Base-by-base conservation (phyloP, 2,888 invertebrate genomes). In the Falcaria lacertinaria region DNA sequence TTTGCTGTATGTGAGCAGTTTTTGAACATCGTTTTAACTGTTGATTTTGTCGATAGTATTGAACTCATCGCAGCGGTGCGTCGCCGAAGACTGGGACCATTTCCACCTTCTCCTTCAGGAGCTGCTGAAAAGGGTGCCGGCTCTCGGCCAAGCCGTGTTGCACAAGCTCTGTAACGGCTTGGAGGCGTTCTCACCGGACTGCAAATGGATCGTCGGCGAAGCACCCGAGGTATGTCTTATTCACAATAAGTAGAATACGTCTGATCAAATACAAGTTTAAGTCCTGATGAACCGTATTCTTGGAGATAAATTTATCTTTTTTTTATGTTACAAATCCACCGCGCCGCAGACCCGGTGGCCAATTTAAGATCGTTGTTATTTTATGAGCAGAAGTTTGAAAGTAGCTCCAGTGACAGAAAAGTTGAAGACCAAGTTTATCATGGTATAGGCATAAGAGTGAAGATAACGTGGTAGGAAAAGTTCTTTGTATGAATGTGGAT, bases 131-230 rank as follows among this genome's bases (percentile, higher is more conserved):
- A 91, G 98, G 16, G 93, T 97, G 46, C 98, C 99, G 0, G 81
- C 90, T 37, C 90, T 99, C 40, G 92, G 92, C 19, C 90, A 92
- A 36, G 95, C 95, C 0, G 90, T 92, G 6, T 90, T 98, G 13
- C 94, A 97, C 59, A 93, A 93, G 51, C 89, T 99, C 11, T 94
- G 94, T 62, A 97, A 97, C 69, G 95, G 96, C 0, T 94, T 98
- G 0, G 98, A 98, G 83, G 96, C 96, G 1, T 99, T 98, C 84
- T 97, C 98, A 3, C 98, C 99, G 0, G 99, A 99, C 75, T 97
- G 97, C 77, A 96, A 95, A 71, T 97, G 97, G 95, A 96, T 98
- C 42, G 91, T 99, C 0, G 99, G 99, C 0, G 96, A 98, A 89
- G 93, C 96, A 2, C 96, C 98, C 0, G 98, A 98, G 91, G 96